Evolutionary conservation across 1,140 invertebrate genomes (phyloP), one percentile per base, ranked within the genome.

Genomic region (Leptestheria dahalacensis): DNA sequence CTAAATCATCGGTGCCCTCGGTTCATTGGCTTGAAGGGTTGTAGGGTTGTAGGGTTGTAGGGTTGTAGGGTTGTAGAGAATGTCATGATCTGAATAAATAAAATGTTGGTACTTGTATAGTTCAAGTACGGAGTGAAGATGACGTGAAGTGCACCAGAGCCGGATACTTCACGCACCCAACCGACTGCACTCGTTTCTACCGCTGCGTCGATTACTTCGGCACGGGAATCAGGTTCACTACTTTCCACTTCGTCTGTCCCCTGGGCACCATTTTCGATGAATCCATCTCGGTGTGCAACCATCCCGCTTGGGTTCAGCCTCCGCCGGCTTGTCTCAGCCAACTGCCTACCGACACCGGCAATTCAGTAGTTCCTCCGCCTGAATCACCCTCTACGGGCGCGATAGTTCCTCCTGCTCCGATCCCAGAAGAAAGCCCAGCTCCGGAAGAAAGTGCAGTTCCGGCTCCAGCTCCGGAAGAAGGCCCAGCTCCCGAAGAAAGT

Each of bases 111-210:
- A n/a, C n/a, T n/a, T n/a, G 6, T 41, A 15, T 41, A 41, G 33
- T 41, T 41, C 33, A 41, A 41, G 15, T 41, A 41, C 6, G 15
- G 6, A 15, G 6, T 41, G 33, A 6, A 15, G 15, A 15, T 6
- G 6, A 41, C 6, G 33, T 62, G 48, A 57, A 69, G n/a, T 83
- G 81, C 64, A 66, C 63, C 10, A 60, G 74, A 55, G 76, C 77
- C 65, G 85, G 84, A 28, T 86, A 78, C 64, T 83, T 78, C 66
- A 77, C 79, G 4, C 70, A 84, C 71, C 76, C 76, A 25, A 70
- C 72, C 18, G 71, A 79, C 47, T 88, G 85, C 67, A 76, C 75
- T 50, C 82, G 82, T 65, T 85, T 84, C 65, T 85, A 84, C 64
- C 75, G 82, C 55, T 86, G 84, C 66, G 84, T 86, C n/a, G 73